Evolutionary conservation across 2,797 vertebrate species (phyloP), one percentile per base, ranked within the genome.

Genomic region (Odontamblyopus lacepedii): DNA sequence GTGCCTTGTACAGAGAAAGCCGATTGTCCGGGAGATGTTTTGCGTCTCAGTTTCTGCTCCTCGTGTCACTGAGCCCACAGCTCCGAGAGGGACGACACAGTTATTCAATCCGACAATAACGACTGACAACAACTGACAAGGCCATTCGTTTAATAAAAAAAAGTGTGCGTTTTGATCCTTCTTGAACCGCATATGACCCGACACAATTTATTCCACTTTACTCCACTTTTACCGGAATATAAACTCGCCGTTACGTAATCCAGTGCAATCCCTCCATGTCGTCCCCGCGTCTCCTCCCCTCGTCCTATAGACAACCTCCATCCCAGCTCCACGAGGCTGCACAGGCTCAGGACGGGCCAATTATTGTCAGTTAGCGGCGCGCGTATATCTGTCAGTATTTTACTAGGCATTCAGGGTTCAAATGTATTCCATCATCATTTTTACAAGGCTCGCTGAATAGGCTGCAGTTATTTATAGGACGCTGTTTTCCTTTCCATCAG

Each of bases 401-500:
- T 89, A 91, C 83, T 69, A 83, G 86, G 69, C 74, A 78, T 85
- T 82, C 82, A 85, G 77, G 81, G 82, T 87, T 91, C 82, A 90
- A 88, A 88, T 87, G 80, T 79, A 84, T 86, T 85, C 82, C 75
- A 87, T 91, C 77, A 81, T 80, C 78, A 78, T 73, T 81, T 92
- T 91, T 92, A 92, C 87, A 85, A 76, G 83, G 76, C 75, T 69
- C 74, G 19, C 73, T 77, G 79, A 90, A 89, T 79, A 74, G 8
- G 38, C 35, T 78, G 77, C 70, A 73, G 79, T 93, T 91, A 91
- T 93, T 93, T 92, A 93, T 90, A 84, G 85, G 82, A 73, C 16
- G 82, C 79, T 76, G 75, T 88, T 87, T 87, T 80, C 76, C 81
- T 84, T 89, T 90, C 79, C 86, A 76, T 91, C 89, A 84, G 76